Evolutionary conservation across 1,140 invertebrate genomes (phyloP).

Genomic region (Frieseomelitta varia): DNA sequence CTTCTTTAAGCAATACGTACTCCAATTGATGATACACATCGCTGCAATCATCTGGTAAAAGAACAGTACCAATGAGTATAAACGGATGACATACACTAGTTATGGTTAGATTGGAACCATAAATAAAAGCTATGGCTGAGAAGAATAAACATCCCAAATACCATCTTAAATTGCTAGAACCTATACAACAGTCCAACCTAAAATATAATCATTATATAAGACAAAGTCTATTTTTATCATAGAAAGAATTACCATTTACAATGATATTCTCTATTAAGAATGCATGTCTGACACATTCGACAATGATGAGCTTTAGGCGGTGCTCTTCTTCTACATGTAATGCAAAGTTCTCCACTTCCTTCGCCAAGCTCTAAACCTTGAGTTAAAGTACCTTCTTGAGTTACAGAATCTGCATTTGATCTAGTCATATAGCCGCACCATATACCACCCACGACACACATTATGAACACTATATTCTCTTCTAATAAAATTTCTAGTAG

Average conservation of each 20-base stretch:
- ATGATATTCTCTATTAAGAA: slow-evolving; percentile 79
- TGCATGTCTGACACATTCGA: slow-evolving; percentile 77
- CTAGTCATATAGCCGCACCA: slow-evolving; percentile 85
- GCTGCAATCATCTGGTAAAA: slow-evolving; percentile 88
- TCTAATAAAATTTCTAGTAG: slow-evolving; percentile 86
- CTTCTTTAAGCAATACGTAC: slow-evolving; percentile 80
- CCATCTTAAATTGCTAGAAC: slow-evolving; percentile 85
- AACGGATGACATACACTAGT: slow-evolving; percentile 88
- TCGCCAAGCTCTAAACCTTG: slow-evolving; percentile 77
- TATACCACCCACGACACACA: slow-evolving; percentile 83
- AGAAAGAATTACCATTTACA: slow-evolving; percentile 74
- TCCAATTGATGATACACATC: slow-evolving; percentile 87
- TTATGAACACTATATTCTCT: slow-evolving; percentile 86
- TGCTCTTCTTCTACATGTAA: slow-evolving; percentile 75
- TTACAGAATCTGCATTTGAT: slow-evolving; percentile 77
- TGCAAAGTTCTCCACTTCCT: slow-evolving; percentile 76
- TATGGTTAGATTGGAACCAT: slow-evolving; percentile 87
- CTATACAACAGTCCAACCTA: slow-evolving; percentile 89
- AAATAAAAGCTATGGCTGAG: slow-evolving; percentile 84
- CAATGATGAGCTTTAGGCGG: slow-evolving; percentile 76
- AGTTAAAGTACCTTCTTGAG: slow-evolving; percentile 65
- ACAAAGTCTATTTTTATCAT: neutral
- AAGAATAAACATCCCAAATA: slow-evolving; percentile 85
- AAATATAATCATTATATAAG: slow-evolving; percentile 26
- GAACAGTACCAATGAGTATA: slow-evolving; percentile 84